Evolutionary conservation across 2,888 invertebrate species (phyloP), one percentile per base, ranked within the genome.

Genomic region (Chironomus riparius): DNA sequence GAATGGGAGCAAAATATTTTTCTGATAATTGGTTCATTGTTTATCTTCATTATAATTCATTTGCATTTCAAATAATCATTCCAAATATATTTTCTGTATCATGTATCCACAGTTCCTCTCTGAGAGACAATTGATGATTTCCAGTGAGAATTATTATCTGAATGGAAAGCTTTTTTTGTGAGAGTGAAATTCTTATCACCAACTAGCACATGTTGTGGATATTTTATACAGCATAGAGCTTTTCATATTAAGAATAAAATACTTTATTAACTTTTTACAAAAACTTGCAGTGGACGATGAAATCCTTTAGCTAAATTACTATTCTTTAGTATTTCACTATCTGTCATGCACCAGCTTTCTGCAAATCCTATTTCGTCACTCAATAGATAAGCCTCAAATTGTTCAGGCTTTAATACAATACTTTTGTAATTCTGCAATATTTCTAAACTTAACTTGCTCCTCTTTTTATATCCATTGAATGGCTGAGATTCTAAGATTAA

Each of bases 401-500:
- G 85, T 38, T 90, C 86, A 0, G 93, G 93, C 62, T 86, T 86
- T 77, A 93, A 86, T 76, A 86, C 81, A 77, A 91, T 89, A 68
- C 80, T 82, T 74, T 86, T 84, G 80, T 87, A 91, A 79, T 88
- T 89, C 73, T 85, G 77, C 18, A 78, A 78, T 50, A 81, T 82
- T 12, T 79, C 79, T 0, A 79, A 78, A 48, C 91, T 90, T 13
- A 92, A 83, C 79, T 88, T 89, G 80, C 90, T 90, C 79, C 90
- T 89, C 77, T 88, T 86, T 76, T 88, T 89, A 81, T 96, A 96
- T 38, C 92, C 91, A 7, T 88, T 86, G 90, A 91, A 95, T 21
- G 90, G 87, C 81, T 96, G 96, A 0, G 95, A 90, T 81, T 96
- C 95, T 7, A 96, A 84, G 72, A 96, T 87, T 5, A 96, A 85